Evolutionary conservation across 2,113 vertebrate genomes (phyloP).

Genomic region (Crocuta crocuta): DNA sequence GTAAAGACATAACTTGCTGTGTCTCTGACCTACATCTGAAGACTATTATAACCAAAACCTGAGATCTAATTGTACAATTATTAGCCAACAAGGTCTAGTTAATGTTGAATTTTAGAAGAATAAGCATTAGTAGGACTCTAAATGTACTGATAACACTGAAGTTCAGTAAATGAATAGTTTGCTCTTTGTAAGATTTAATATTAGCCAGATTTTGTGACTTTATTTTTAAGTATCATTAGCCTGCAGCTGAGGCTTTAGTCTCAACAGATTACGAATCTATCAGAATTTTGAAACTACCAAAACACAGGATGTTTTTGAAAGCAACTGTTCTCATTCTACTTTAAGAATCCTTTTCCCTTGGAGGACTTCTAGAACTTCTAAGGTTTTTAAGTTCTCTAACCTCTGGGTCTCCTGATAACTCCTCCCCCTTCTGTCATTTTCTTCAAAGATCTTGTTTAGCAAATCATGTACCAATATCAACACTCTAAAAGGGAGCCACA

Average conservation of each 20-base stretch:
- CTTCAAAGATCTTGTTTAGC: background rate
- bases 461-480: background rate
- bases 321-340: slow-evolving; percentile 6
- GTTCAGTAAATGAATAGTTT: slow-evolving; percentile 47
- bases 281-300: slow-evolving; percentile 45
- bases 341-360: slow-evolving; percentile 12
- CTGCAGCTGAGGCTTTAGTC: background rate
- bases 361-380: background rate
- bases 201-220: background rate
- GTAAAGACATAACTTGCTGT: background rate
- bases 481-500: background rate
- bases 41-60: background rate
- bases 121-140: slow-evolving; percentile 44
- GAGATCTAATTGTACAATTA: background rate
- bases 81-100: slow-evolving; percentile 18
- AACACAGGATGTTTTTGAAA: slow-evolving; percentile 37
- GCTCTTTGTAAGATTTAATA: slow-evolving; percentile 27
- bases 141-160: background rate
- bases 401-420: background rate
- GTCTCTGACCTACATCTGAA: background rate
- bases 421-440: background rate
- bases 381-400: background rate
- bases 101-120: slow-evolving; percentile 62
- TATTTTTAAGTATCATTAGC: slow-evolving; percentile 54
- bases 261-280: background rate